These are phyloP conservation scores for Oreochromis tanganicae DNA, from an alignment of 2,113 vertebrate species.

Conservation along the genomic window DNA sequence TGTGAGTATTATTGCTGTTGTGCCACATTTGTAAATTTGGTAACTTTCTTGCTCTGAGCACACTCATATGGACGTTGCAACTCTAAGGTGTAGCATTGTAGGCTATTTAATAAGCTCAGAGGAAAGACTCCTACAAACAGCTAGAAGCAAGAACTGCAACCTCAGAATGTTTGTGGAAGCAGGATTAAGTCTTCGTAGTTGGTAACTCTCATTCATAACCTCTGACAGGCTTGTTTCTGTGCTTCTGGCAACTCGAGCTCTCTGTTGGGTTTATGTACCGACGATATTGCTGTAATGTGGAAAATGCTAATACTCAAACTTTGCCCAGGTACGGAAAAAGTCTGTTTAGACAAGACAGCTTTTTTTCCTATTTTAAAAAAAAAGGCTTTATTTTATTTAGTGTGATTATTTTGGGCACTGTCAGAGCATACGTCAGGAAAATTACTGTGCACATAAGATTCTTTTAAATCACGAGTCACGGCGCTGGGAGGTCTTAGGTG, in stretches of 20 bases:
- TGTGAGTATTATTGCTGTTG: neutral
- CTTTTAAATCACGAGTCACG: conserved; percentile 11
- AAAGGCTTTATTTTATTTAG: neutral
- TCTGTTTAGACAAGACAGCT: neutral
- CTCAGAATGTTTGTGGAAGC: neutral
- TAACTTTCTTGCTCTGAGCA: neutral
- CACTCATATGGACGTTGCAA: neutral
- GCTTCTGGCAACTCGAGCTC: neutral
- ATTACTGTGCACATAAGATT: neutral
- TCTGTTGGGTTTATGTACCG: neutral
- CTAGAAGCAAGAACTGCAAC: neutral
- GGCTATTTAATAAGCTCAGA: neutral
- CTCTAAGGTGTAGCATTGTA: neutral
- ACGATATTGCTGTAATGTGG: neutral
- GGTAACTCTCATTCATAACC: neutral
- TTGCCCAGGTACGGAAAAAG: neutral
- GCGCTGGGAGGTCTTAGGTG: conserved; percentile 11
- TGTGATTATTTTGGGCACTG: neutral
- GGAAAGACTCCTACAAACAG: neutral
- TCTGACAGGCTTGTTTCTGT: neutral
- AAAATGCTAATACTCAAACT: neutral
- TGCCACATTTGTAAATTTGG: neutral
- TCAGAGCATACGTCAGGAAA: neutral
- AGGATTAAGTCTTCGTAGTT: neutral
- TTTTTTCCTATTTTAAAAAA: neutral